Evolutionary conservation across 2,888 invertebrate species (phyloP), one percentile per base, ranked within the genome.

Genomic region (Cancer borealis): DNA sequence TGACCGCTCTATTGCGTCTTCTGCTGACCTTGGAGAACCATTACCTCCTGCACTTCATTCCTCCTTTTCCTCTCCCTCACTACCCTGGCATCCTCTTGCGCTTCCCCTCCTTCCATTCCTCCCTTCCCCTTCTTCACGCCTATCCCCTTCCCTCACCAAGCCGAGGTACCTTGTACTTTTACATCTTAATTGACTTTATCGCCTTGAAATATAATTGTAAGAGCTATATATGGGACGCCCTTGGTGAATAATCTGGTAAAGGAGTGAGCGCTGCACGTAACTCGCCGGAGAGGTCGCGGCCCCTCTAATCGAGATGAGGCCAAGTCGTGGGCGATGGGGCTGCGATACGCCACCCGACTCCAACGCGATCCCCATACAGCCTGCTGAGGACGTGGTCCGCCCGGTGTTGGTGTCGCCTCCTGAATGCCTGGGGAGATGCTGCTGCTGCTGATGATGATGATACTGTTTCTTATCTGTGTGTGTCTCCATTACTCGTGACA

Each of bases 161-260:
- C 89, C 12, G 89, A 26, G 89, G 89, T 93, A 14, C 73, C 92
- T 88, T 90, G 45, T 93, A 93, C 45, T 88, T 88, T 46, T 88
- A 93, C 90, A 93, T 91, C 93, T 93, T 84, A 90, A 90, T 84
- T 93, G 91, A 93, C 93, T 91, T 91, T 93, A 93, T 93, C 93
- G 54, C 60, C 30, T 49, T 49, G 66, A 90, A 79, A 73, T 84
- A 73, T 93, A 93, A 93, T 84, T 93, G 90, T 90, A 84, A 79
- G 84, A 45, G 54, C 91, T 93, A 91, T 30, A 91, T 93, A 79
- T 88, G 89, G 92, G 84, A n/a, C 47, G 79, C 46, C 49, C 84
- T 66, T 73, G 26, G 89, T 73, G 45, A 30, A 21, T 60, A 73
- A 89, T 89, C 73, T 89, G 88, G 46, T 73, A 45, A 88, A 66